A percentile compares a stretch with the other conserved stretches of the same genome.
Conservation (phyloP, 2,797 vertebrate genomes). For the Cuculus canorus region DNA sequence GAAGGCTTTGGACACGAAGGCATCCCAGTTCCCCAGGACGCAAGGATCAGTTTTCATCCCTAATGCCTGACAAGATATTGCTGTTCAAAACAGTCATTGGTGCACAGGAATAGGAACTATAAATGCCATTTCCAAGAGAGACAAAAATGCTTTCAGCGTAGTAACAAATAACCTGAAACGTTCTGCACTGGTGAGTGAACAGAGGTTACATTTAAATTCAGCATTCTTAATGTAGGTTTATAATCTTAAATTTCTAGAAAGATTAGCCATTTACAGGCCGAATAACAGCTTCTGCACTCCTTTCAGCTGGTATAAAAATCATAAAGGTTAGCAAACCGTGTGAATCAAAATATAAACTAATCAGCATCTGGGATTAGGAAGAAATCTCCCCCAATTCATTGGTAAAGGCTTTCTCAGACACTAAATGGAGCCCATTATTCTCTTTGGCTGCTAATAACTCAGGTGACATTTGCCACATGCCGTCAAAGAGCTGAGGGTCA, state of each 20-base stretch:
- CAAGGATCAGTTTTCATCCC: slow-evolving; percentile 14
- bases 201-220: slow-evolving; percentile 38
- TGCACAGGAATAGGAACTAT: slow-evolving; percentile 18
- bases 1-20: neutral
- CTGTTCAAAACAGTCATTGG: slow-evolving; percentile 28
- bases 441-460: slow-evolving; percentile 65
- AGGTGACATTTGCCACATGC: slow-evolving; percentile 56
- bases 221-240: slow-evolving; percentile 26
- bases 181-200: slow-evolving; percentile 6
- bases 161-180: slow-evolving; percentile 16
- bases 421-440: slow-evolving; percentile 9
- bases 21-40: neutral
- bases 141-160: neutral
- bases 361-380: slow-evolving; percentile 44
- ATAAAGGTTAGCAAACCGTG: slow-evolving; percentile 60
- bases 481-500: slow-evolving; percentile 38
- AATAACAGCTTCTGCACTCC: slow-evolving; percentile 28
- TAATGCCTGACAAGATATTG: slow-evolving; percentile 11
- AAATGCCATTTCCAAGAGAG: slow-evolving; percentile 31
- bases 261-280: slow-evolving; percentile 40
- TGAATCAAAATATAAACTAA: slow-evolving; percentile 60
- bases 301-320: slow-evolving; percentile 40
- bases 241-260: slow-evolving; percentile 60
- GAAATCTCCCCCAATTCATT: slow-evolving; percentile 56
- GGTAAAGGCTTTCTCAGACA: slow-evolving; percentile 59